Base-by-base conservation (phyloP, 1,140 invertebrate species). In the Heliconius eleuchia region DNA sequence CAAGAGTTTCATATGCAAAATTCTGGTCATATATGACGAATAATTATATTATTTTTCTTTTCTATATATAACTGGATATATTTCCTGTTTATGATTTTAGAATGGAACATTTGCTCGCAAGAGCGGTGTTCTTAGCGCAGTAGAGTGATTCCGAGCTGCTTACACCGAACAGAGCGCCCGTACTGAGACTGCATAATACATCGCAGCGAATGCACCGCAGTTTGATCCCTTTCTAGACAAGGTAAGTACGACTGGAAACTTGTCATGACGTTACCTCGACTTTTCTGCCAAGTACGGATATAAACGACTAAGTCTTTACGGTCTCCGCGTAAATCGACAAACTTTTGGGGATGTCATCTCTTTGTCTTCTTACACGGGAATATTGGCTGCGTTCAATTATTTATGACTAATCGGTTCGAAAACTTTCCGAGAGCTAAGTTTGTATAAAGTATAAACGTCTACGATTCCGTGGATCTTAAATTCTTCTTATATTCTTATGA, bases 141-240 rank as follows among this genome's bases (percentile, higher is more conserved):
- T 83, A 85, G 83, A 90, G 89, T 90, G 89, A 88, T 90, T 92
- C 85, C 83, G 87, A 92, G 91, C 87, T 87, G 89, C 89, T 91
- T 92, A 92, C 87, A 89, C 85, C 82, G 84, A 83, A 30, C 60
- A 66, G 30, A 66, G 60, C 86, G 87, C 85, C 80, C 86, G 87
- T 84, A 81, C 81, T 77, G 86, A 81, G 85, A 90, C 92, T 94
- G 93, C 93, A 93, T 94, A 93, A 94, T 93, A 93, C 91, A 94
- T 93, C 86, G 88, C 91, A 86, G 87, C 82, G 91, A 93, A 94
- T 94, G 93, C 91, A 92, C 89, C 91, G 82, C 91, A 92, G 89
- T 93, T 92, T 93, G 92, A 94, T 94, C 91, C 91, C 87, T 90
- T 91, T 86, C 91, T 91, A 92, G 92, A 94, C 90, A 92, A 91